Evolutionary conservation across 1,140 invertebrate genomes (phyloP).

Genomic region (Oreohelix idahoensis): DNA sequence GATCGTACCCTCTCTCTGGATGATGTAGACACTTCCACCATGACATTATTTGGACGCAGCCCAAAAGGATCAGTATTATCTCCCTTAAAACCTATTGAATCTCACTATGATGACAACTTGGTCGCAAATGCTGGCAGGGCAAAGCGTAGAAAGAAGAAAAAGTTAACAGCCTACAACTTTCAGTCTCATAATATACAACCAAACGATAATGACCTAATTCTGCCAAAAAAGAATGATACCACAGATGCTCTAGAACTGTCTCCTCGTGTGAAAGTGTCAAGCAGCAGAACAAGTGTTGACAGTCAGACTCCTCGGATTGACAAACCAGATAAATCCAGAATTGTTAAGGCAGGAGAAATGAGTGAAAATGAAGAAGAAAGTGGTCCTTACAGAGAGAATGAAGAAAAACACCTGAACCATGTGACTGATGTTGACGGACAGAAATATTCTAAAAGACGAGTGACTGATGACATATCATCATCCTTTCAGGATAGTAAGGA

Average conservation of each 20-base stretch:
- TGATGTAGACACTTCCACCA: neutral
- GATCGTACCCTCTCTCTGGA: neutral
- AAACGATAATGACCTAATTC: neutral
- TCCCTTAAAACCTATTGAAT: conserved; percentile 14
- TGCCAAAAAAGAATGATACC: neutral
- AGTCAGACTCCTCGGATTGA: neutral
- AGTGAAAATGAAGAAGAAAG: neutral
- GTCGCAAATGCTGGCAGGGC: neutral
- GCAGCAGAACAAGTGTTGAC: neutral
- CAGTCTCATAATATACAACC: neutral
- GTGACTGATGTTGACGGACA: neutral
- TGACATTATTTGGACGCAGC: conserved; percentile 13
- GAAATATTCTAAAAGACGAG: neutral
- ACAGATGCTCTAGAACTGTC: neutral
- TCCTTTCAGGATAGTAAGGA: neutral
- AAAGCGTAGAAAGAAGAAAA: conserved; percentile 18
- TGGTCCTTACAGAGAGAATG: neutral
- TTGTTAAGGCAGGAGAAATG: neutral
- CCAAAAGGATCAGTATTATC: conserved; percentile 10
- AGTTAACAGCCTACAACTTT: conserved; percentile 15
- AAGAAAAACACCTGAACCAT: neutral
- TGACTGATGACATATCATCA: neutral
- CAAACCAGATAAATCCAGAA: conserved; percentile 8
- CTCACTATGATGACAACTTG: neutral
- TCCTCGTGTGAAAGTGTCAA: neutral